Evolutionary conservation across 1,140 invertebrate species (phyloP).

Genomic region (Olivierus martensii): DNA sequence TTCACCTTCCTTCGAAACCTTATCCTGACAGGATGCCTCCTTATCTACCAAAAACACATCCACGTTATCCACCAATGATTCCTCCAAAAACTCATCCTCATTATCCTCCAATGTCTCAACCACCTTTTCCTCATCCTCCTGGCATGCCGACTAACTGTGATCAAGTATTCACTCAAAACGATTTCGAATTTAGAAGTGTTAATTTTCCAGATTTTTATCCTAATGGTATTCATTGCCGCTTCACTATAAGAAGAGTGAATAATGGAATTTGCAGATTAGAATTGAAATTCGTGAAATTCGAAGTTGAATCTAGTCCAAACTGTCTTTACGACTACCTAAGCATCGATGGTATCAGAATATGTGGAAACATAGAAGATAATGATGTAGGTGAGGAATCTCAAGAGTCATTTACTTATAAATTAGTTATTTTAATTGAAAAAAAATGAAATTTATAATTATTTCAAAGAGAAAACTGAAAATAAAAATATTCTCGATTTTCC

Average conservation of each 20-base stretch:
- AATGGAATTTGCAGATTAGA: slow-evolving; percentile 15
- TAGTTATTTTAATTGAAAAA: neutral
- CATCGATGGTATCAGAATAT: slow-evolving; percentile 13
- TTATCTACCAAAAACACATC: no score
- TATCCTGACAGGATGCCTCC: no score
- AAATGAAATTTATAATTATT: no score
- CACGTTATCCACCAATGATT: no score
- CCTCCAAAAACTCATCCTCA: no score
- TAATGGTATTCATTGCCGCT: slow-evolving; percentile 14
- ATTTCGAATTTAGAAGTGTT: slow-evolving; percentile 15
- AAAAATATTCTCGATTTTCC: no score
- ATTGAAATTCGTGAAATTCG: slow-evolving; percentile 12
- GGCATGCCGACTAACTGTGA: slow-evolving; percentile 8
- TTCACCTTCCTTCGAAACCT: no score
- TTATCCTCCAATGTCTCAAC: neutral
- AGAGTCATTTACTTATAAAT: neutral
- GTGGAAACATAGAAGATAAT: slow-evolving; percentile 12
- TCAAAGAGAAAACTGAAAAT: no score
- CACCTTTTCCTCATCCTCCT: neutral
- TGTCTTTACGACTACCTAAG: slow-evolving; percentile 17
- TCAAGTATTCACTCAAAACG: slow-evolving; percentile 1
- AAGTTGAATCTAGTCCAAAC: slow-evolving; percentile 12
- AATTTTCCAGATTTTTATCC: slow-evolving; percentile 17
- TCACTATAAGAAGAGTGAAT: slow-evolving; percentile 11
- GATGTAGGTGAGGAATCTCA: slow-evolving; percentile 13